A percentile compares a stretch with the other conserved stretches of the same genome.
phyloP scores from a whole-genome alignment of 2,888 invertebrate genomes.

The Hesperia comma region DNA sequence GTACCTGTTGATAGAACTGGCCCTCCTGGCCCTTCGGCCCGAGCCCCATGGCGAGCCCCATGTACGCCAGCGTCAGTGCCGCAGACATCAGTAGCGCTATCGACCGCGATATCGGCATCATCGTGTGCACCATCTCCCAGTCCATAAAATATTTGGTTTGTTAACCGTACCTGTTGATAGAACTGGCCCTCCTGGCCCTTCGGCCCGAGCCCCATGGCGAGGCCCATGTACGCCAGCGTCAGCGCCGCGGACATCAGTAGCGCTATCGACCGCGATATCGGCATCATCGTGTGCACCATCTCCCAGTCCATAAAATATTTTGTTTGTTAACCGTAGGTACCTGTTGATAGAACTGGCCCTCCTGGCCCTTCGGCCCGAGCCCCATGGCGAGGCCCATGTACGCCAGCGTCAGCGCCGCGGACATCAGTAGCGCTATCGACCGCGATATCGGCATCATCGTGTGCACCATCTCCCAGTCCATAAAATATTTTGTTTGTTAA shows the following conservation, averaged over 20 bases:
- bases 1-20: slow-evolving; percentile 81
- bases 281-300: slow-evolving; percentile 94
- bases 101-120: slow-evolving; percentile 91
- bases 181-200: slow-evolving; percentile 70
- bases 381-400: slow-evolving; percentile 86
- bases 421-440: slow-evolving; percentile 87
- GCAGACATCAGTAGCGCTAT: slow-evolving; percentile 88
- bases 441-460: slow-evolving; percentile 93
- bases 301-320: too few species aligned
- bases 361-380: slow-evolving; percentile 71
- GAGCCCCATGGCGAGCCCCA: slow-evolving; percentile 84
- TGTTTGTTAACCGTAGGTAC: slow-evolving; percentile 66
- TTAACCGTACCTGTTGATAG: slow-evolving; percentile 81
- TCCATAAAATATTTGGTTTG: too few species aligned
- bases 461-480: slow-evolving; percentile 92
- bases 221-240: slow-evolving; percentile 86
- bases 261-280: slow-evolving; percentile 89
- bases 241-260: slow-evolving; percentile 88
- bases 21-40: slow-evolving; percentile 70
- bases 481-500: too few species aligned
- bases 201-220: slow-evolving; percentile 83
- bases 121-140: slow-evolving; percentile 93
- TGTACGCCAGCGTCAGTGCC: slow-evolving; percentile 87
- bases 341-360: slow-evolving; percentile 81
- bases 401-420: slow-evolving; percentile 87